A percentile compares a stretch with the other conserved stretches of the same genome.
Evolutionary conservation across 1,140 invertebrate genomes (phyloP).

Genomic region (Danaus melanippus): DNA sequence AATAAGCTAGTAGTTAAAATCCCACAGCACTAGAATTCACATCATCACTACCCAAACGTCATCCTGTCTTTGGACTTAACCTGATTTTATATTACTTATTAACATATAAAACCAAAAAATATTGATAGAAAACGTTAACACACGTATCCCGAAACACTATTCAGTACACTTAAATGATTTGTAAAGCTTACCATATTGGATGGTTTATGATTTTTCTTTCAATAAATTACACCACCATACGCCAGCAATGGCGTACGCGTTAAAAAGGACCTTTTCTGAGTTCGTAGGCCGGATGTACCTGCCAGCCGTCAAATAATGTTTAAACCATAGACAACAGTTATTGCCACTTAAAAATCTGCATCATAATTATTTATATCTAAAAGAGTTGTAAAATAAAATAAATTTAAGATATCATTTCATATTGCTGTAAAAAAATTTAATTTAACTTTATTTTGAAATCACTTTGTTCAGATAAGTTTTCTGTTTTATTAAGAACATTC

Average conservation of each 20-base stretch:
- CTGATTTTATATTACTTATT: slow-evolving; percentile 32
- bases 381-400: too few relatives aligned
- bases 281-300: slow-evolving; percentile 51
- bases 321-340: slow-evolving; percentile 39
- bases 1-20: not conserved
- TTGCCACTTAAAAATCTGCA: slow-evolving; percentile 10
- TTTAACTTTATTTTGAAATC: too few relatives aligned
- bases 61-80: slow-evolving; percentile 42
- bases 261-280: slow-evolving; percentile 71
- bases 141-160: slow-evolving; percentile 35
- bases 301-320: slow-evolving; percentile 40
- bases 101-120: slow-evolving; percentile 47
- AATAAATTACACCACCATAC: slow-evolving; percentile 81
- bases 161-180: slow-evolving; percentile 41
- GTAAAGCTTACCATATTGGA: slow-evolving; percentile 86
- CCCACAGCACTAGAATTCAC: slow-evolving; percentile 42
- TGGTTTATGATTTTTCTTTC: slow-evolving; percentile 83
- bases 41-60: slow-evolving; percentile 58
- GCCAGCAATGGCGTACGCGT: slow-evolving; percentile 88
- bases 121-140: slow-evolving; percentile 33
- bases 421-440: too few relatives aligned
- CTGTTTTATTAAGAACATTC: too few relatives aligned
- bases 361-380: too few relatives aligned
- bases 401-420: too few relatives aligned
- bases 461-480: too few relatives aligned